Evolutionary conservation across 2,113 vertebrate genomes (phyloP), one percentile per base, ranked within the genome.

Genomic region (Podiceps cristatus): DNA sequence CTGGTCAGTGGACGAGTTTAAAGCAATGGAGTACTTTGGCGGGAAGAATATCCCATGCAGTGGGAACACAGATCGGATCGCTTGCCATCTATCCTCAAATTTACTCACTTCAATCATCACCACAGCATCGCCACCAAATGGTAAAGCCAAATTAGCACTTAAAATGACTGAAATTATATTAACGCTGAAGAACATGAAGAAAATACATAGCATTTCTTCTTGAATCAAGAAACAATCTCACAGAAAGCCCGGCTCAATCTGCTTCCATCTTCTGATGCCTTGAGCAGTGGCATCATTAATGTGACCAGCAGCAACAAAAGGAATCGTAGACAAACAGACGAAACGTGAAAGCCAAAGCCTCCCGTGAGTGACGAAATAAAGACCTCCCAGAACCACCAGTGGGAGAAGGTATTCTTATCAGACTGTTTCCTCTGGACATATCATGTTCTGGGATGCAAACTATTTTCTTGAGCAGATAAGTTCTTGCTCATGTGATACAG

Each of bases 91-190:
- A 31, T 63, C 47, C 72, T 71, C 56, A 47, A 77, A 84, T 71
- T 52, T 22, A 63, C 20, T 82, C 42, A 27, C 44, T 85, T 82
- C 5, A 9, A 27, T 62, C 83, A 73, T 60, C 49, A 59, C 76
- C 76, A 47, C 80, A 91, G 77, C 58, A 95, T 87, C 2, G 49
- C 80, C 91, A 93, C 42, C 90, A 94, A 93, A 96, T 14, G 84
- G 87, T 52, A 89, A 94, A 89, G 44, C 63, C 91, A 84, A 91
- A 91, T 77, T 42, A 81, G 84, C 73, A 75, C 40, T 72, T 89
- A 33, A 91, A 83, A 85, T 64, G 69, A 44, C n/a, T 68, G 73
- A 81, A 81, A 84, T 82, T 37, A 87, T 64, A 78, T 66, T 74
- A 81, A 81, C 72, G 64, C 40, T 1, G 0, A 72, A 75, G 33